Conservation (phyloP, 2,113 vertebrate species). For the Pomatorhinus ruficollis region DNA sequence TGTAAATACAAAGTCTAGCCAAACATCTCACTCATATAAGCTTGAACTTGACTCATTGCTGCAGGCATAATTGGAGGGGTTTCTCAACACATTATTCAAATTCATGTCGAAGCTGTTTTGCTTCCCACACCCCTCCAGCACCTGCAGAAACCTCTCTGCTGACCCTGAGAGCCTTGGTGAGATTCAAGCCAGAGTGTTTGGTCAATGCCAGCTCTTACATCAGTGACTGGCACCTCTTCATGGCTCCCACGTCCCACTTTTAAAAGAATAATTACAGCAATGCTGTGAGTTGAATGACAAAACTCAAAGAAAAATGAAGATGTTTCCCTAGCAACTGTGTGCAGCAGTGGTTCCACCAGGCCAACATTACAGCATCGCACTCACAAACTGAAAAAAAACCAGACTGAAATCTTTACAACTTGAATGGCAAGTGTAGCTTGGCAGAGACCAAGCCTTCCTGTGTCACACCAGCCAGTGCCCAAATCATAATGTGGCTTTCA, state of each 20-base stretch:
- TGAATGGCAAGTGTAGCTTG: not conserved
- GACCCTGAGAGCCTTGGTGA: constrained; percentile 30
- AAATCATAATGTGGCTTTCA: not conserved
- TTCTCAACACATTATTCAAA: constrained; percentile 58
- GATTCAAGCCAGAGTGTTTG: constrained; percentile 11
- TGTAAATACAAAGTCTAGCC: constrained; percentile 23
- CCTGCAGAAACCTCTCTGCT: constrained; percentile 62
- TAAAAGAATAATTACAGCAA: not conserved
- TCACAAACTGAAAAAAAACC: not conserved
- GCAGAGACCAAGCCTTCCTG: not conserved
- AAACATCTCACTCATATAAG: not conserved
- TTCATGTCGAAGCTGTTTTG: constrained; percentile 27
- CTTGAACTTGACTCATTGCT: constrained; percentile 9
- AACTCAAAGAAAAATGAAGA: constrained; percentile 40
- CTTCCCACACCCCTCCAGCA: constrained; percentile 31
- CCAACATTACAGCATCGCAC: not conserved
- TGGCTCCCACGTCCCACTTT: not conserved
- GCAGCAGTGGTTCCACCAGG: not conserved
- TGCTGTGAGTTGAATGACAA: constrained; percentile 28
- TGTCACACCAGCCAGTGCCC: not conserved
- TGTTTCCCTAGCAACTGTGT: constrained; percentile 44
- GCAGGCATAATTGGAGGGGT: constrained; percentile 4
- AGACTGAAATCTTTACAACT: not conserved
- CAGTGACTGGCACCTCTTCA: constrained; percentile 40
- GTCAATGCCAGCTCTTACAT: constrained; percentile 62